A percentile compares a stretch with the other conserved stretches of the same genome.
Conservation (phyloP, 2,113 vertebrate genomes). For the Merops nubicus region DNA sequence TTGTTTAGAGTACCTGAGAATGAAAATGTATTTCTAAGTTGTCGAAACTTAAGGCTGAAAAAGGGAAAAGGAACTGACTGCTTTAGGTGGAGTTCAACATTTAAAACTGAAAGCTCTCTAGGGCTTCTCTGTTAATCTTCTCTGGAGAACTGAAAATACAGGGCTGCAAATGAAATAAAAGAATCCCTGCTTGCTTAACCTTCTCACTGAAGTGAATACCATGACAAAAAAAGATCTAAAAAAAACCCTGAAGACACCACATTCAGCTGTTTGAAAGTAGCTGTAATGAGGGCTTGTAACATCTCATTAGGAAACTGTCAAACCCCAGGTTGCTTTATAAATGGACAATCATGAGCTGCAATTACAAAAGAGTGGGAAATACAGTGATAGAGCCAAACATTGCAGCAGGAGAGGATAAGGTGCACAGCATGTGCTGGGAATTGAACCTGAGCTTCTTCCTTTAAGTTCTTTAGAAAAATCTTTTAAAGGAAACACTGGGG, state of each 20-base stretch:
- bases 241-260: background rate
- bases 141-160: constrained; percentile 31
- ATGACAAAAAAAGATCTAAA: background rate
- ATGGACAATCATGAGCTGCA: constrained; percentile 35
- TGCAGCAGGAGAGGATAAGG: constrained; percentile 9
- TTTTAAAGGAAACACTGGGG: background rate
- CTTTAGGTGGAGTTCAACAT: constrained; percentile 17
- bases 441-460: background rate
- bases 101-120: constrained; percentile 37
- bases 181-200: constrained; percentile 44
- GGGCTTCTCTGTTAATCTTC: constrained; percentile 27
- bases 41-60: constrained; percentile 1
- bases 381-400: constrained; percentile 17
- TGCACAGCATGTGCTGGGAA: background rate
- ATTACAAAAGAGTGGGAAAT: constrained; percentile 35
- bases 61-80: background rate
- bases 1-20: background rate
- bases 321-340: constrained; percentile 48
- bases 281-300: constrained; percentile 45
- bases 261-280: constrained; percentile 47
- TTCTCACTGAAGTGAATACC: constrained; percentile 28
- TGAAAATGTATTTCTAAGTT: background rate
- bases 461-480: background rate
- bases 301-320: constrained; percentile 55
- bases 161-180: constrained; percentile 39